Evolutionary conservation across 2,113 vertebrate genomes (phyloP).

Genomic region (Felis chaus): DNA sequence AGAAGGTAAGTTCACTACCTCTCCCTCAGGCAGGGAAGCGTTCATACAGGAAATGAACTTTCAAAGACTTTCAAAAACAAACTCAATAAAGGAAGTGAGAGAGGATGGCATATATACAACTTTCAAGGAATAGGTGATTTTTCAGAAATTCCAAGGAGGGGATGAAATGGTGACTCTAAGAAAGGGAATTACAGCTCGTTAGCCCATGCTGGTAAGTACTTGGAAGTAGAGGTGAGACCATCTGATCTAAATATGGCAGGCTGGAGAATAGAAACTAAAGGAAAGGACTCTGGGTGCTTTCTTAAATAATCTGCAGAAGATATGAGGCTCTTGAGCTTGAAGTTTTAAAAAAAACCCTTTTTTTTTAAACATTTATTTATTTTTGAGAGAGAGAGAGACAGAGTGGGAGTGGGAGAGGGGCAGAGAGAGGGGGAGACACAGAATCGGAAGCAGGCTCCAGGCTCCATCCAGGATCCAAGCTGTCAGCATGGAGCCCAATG

Average conservation of each 20-base stretch:
- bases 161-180: neutral
- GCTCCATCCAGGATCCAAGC: too few species aligned
- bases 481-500: too few species aligned
- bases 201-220: neutral
- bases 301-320: neutral
- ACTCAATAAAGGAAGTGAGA: slow-evolving; percentile 57
- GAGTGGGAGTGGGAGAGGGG: too few species aligned
- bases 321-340: neutral
- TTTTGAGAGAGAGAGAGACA: too few species aligned
- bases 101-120: neutral
- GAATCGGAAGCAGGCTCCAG: too few species aligned
- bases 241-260: neutral
- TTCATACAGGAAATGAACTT: slow-evolving; percentile 64
- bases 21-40: slow-evolving; percentile 25
- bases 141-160: neutral
- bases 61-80: slow-evolving; percentile 62
- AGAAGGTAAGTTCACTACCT: slow-evolving; percentile 39
- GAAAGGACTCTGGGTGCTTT: neutral
- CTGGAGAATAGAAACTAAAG: neutral
- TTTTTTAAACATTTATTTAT: too few species aligned
- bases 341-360: too few species aligned
- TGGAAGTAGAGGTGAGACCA: neutral
- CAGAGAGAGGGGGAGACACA: too few species aligned
- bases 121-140: slow-evolving; percentile 58
- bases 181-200: neutral